Conservation (phyloP, 92 coral and sea anemone genomes). For the Pocillopora grandis region DNA sequence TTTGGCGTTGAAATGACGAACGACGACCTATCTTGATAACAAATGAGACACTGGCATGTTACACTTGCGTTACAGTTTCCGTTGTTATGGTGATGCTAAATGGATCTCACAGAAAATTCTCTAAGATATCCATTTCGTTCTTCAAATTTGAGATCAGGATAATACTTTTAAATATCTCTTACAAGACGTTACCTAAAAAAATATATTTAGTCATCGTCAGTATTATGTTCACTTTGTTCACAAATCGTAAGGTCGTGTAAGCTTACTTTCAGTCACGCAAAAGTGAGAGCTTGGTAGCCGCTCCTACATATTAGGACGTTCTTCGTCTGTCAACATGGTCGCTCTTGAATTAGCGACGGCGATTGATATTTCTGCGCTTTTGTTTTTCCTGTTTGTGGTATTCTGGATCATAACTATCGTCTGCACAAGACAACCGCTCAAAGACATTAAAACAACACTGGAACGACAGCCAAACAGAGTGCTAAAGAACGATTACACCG, state of each 20-base stretch:
- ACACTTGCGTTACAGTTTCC: no score
- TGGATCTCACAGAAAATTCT: no score
- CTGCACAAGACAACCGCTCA: constrained; percentile 42
- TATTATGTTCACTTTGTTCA: background rate
- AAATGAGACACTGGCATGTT: no score
- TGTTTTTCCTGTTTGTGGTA: constrained; percentile 54
- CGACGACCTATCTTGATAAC: no score
- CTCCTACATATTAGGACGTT: background rate
- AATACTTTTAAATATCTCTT: no score
- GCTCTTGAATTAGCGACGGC: constrained; percentile 53
- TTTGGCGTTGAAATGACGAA: no score
- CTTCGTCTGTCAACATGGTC: constrained; percentile 34
- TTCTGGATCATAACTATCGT: constrained; percentile 56
- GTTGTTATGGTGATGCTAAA: no score
- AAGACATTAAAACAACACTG: constrained; percentile 29
- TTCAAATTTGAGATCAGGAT: no score
- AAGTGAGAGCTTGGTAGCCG: background rate
- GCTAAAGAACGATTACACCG: constrained; percentile 1
- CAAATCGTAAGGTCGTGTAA: background rate
- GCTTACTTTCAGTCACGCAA: constrained; percentile 1
- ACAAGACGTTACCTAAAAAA: no score
- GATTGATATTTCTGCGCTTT: constrained; percentile 62
- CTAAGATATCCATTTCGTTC: no score
- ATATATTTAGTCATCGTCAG: background rate
- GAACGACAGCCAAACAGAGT: constrained; percentile 39